Evolutionary conservation across 2,113 vertebrate species (phyloP), one percentile per base, ranked within the genome.

Genomic region (Triplophysa rosa): DNA sequence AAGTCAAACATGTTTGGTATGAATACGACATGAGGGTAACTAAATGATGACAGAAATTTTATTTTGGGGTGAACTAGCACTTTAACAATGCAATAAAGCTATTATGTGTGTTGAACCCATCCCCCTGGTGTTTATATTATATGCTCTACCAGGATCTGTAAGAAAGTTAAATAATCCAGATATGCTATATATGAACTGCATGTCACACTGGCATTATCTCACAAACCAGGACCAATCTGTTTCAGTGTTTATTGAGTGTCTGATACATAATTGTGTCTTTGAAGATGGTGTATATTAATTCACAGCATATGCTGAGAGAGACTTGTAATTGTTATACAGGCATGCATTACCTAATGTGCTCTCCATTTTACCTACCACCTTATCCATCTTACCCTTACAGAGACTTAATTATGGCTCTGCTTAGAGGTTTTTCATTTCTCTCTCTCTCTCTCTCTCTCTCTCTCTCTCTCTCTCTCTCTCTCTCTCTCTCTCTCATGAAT

Each of bases 281-380:
- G 26, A 67, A 19, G 64, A 61, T 12, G 49, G 49, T 52, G 14
- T 49, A 58, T 61, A 42, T 23, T 72, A 23, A 72, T 62, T 73
- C 66, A 19, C 42, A 19, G 61, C 56, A 77, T 42, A 66, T 52
- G 26, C 65, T 52, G 19, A 17, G 14, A 45, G n/a, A 49, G 24
- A 29, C 52, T 58, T 21, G 10, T 29, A 56, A 29, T 71, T 26
- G 54, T 71, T 37, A 70, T 70, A 71, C 49, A 40, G 29, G 8
- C 70, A 40, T 61, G 54, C 33, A 72, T 72, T 72, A 72, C 70
- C 70, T 72, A 72, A 58, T 72, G n/a, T 58, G 52, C 17, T 13
- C 17, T 72, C 33, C n/a, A 72, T 72, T 72, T 59, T 59, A 23
- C 54, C 8, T 59, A 23, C 52, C 29, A 59, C 52, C 54, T 70